Base-by-base conservation (phyloP, 2,888 invertebrate genomes). In the Zeuzera pyrina region DNA sequence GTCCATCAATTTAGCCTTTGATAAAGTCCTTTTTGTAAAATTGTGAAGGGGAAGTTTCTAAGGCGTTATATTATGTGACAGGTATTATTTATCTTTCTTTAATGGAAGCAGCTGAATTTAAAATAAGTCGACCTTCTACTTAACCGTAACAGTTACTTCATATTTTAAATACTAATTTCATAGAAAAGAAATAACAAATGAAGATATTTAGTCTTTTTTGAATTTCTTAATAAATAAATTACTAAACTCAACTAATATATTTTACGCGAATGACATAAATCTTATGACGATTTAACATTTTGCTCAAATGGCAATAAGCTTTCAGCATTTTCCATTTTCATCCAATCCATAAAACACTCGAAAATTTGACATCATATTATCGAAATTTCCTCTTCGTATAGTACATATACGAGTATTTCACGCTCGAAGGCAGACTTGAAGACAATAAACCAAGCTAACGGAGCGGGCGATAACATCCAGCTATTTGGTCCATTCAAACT, bases 401-500 rank as follows among this genome's bases (percentile, higher is more conserved):
- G n/a, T n/a, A n/a, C n/a, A n/a, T n/a, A n/a, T n/a, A n/a, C 42
- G 45, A 47, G 56, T 50, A 56, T 61, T 61, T 59, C 50, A 52
- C 58, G 48, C 48, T 51, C 52, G 50, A 51, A 52, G 55, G 48
- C 42, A 35, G 39, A 39, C 41, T 45, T 49, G 48, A 59, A 69
- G 68, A 69, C 73, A 65, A 71, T 71, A 73, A 73, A 68, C 52
- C 52, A 42, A 44, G 42, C 49, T 59, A 69, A 70, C 68, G 52
- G 61, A 58, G 55, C 62, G 59, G 49, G 52, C 62, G 43, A 51
- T 64, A 66, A 65, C 61, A 58, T 49, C 45, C 49, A 56, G 50
- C 52, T 49, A 56, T 64, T 64, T 56, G 57, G 57, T 57, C 62
- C 61, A 69, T 69, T 63, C 57, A 60, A 74, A 74, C 65, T 66